phyloP scores from a whole-genome alignment of 1,140 invertebrate species.

The Cecropterus lyciades region DNA sequence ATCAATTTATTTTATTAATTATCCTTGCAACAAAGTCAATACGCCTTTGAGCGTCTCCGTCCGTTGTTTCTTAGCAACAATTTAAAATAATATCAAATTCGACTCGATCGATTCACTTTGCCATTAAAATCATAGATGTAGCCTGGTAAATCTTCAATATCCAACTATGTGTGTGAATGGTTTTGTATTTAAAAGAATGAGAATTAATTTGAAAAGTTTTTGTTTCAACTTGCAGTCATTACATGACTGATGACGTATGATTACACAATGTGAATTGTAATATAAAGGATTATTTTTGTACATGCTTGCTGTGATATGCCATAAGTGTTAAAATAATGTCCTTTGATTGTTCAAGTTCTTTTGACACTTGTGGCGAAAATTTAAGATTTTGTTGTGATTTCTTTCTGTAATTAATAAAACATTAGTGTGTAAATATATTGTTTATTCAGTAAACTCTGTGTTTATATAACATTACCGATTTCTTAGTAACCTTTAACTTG shows the following conservation, averaged over 20 bases:
- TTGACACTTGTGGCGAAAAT: constrained; percentile 45
- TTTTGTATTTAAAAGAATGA: too few species aligned
- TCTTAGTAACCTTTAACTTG: not conserved
- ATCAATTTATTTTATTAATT: too few species aligned
- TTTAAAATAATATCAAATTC: not conserved
- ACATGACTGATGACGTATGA: not conserved
- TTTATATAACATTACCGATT: not conserved
- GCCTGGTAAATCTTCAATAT: too few species aligned
- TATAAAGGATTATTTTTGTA: constrained; percentile 46
- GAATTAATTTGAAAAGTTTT: too few species aligned
- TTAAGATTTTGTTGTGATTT: constrained; percentile 48
- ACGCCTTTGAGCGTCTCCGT: not conserved
- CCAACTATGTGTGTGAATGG: too few species aligned
- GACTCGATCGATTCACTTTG: too few species aligned
- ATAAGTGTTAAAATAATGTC: constrained; percentile 43
- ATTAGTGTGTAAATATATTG: constrained; percentile 50
- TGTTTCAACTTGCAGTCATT: too few species aligned
- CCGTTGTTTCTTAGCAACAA: not conserved
- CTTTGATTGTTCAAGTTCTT: constrained; percentile 31
- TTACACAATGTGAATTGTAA: constrained; percentile 20
- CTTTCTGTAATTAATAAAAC: constrained; percentile 44
- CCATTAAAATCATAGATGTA: too few species aligned
- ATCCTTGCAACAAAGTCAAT: not conserved
- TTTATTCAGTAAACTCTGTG: constrained; percentile 35
- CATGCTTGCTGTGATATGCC: constrained; percentile 56